These are phyloP conservation scores for Acanthisitta chloris DNA, from an alignment of 2,113 vertebrate genomes.

Conservation along the genomic window DNA sequence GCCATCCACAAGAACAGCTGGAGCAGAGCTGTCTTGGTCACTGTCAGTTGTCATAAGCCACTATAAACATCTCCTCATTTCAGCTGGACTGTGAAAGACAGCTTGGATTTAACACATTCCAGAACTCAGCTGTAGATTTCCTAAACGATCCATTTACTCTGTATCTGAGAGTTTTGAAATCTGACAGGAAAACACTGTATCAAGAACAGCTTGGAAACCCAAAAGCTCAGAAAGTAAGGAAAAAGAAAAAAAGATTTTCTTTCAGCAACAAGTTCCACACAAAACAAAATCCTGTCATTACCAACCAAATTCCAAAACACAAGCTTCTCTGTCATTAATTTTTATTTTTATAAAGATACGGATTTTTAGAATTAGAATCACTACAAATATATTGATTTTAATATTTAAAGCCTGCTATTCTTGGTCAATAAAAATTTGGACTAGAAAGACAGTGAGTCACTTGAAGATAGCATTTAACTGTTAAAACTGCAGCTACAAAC, in stretches of 20 bases:
- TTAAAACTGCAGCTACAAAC: background rate
- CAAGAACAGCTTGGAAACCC: background rate
- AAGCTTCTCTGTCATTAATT: background rate
- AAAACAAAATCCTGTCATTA: background rate
- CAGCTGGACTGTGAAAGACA: background rate
- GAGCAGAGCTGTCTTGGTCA: background rate
- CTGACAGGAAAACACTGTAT: background rate
- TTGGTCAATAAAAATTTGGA: background rate
- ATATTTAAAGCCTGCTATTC: background rate
- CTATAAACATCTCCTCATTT: background rate
- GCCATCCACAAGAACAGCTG: background rate
- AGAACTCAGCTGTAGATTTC: background rate
- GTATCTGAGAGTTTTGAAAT: background rate
- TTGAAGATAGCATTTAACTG: background rate
- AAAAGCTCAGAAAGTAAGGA: background rate
- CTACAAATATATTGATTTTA: background rate
- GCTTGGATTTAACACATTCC: background rate
- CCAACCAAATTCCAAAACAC: background rate
- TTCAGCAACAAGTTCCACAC: background rate
- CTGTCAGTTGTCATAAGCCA: background rate
- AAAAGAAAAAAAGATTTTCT: background rate
- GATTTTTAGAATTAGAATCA: background rate
- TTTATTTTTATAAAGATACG: background rate
- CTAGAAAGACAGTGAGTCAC: background rate
- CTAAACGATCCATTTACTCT: background rate